Conservation (phyloP, 2,797 vertebrate genomes). For the Moxostoma hubbsi region DNA sequence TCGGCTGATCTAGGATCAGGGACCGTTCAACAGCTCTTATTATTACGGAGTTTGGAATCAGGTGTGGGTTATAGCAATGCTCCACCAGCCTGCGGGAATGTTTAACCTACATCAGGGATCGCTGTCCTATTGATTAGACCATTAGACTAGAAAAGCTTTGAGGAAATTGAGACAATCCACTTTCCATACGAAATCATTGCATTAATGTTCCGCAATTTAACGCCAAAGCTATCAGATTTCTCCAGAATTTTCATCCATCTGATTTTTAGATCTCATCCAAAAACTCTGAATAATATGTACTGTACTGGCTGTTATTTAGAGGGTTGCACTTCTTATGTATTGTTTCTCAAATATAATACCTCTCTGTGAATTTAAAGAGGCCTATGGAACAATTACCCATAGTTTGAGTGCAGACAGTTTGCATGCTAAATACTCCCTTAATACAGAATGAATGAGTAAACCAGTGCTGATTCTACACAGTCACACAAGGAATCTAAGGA, state of each 20-base stretch:
- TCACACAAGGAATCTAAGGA: too few relatives aligned
- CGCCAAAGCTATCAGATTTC: conserved; percentile 11
- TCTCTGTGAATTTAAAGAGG: conserved; percentile 8
- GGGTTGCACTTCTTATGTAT: background rate
- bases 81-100: conserved; percentile 26
- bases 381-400: background rate
- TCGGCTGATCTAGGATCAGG: conserved; percentile 37
- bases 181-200: conserved; percentile 41
- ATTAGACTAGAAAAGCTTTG: conserved; percentile 42
- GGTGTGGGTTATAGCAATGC: conserved; percentile 31
- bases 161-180: conserved; percentile 47
- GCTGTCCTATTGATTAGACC: conserved; percentile 52
- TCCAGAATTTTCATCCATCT: conserved; percentile 4
- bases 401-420: background rate
- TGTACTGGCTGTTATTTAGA: background rate
- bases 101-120: conserved; percentile 41
- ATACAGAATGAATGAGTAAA: too few relatives aligned
- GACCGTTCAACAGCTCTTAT: conserved; percentile 26
- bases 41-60: conserved; percentile 35
- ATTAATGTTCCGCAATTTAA: conserved; percentile 35
- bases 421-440: too few relatives aligned
- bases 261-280: conserved; percentile 1
- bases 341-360: conserved; percentile 5
- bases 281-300: conserved; percentile 7
- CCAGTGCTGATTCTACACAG: too few relatives aligned